Base-by-base conservation (phyloP, 2,797 vertebrate species). In the Mastacembelus armatus region DNA sequence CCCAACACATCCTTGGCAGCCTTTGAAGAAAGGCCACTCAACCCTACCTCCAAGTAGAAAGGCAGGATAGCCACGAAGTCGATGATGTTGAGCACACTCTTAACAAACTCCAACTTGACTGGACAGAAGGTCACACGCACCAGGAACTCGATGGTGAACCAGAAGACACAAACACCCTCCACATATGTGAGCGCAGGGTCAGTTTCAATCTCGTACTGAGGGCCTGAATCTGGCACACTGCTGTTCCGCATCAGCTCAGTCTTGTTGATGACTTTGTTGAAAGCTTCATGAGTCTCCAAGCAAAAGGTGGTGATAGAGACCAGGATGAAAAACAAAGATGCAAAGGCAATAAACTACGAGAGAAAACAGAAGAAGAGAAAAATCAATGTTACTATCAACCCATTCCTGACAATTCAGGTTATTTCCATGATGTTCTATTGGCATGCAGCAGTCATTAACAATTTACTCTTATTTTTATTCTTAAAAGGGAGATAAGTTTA, bases 251-350 rank as follows among this genome's bases (percentile, higher is more conserved):
- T 78, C 5, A 85, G 77, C 18, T 98, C 96, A 0, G 97, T 98
- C 93, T 97, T 98, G 92, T 99, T 98, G 92, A 97, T 95, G 83
- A 99, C 95, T 59, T 94, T 98, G 90, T 98, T 99, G 94, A 99
- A 99, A 77, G 97, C 97, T 88, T 99, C 98, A 0, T 99, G 98
- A 0, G 98, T 99, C 92, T 99, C 98, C 94, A 99, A 85, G 91
- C 97, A 99, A 92, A 99, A 99, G 70, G 97, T 98, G 71, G 97
- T 99, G 92, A 99, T 99, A 71, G 98, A 99, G 87, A 98, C 96
- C 89, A 99, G 91, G 91, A 99, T 99, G 95, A 99, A 99, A 93
- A 99, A 98, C 86, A 99, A 92, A 52, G 98, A 99, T 38, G 96
- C 97, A 74, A 98, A 98, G 78, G 98, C 98, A 69, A 99, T 96